Evolutionary conservation across 2,888 invertebrate genomes (phyloP).

Genomic region (Antheraea yamamai): DNA sequence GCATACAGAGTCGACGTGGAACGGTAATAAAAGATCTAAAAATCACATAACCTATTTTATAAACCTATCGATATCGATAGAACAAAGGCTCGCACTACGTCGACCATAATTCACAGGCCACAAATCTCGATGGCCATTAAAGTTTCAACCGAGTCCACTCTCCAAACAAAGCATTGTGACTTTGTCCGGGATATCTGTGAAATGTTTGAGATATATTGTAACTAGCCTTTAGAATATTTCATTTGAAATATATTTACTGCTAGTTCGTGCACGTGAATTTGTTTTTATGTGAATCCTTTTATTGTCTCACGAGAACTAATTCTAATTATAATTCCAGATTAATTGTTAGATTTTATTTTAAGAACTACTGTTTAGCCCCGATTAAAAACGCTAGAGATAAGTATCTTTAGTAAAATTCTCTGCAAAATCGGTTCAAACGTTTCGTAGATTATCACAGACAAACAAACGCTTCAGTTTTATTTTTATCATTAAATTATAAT

Average conservation of each 20-base stretch:
- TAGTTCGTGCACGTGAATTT: background rate
- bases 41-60: constrained; percentile 11
- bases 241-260: constrained; percentile 30
- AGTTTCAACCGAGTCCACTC: constrained; percentile 53
- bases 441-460: no score
- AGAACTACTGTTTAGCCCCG: no score
- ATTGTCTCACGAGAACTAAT: no score
- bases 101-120: constrained; percentile 69
- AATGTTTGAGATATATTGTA: constrained; percentile 16
- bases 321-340: no score
- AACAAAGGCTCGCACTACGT: constrained; percentile 42
- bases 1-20: background rate
- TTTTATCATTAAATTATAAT: background rate
- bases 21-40: constrained; percentile 16
- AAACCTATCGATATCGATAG: constrained; percentile 42
- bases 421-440: no score
- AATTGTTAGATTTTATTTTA: no score
- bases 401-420: no score
- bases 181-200: constrained; percentile 13
- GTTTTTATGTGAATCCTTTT: no score
- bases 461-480: no score
- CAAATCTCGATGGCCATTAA: constrained; percentile 73
- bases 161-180: constrained; percentile 49
- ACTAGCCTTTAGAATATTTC: constrained; percentile 29
- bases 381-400: no score